Evolutionary conservation across 1,140 invertebrate species (phyloP).

Genomic region (Ooceraea biroi): DNA sequence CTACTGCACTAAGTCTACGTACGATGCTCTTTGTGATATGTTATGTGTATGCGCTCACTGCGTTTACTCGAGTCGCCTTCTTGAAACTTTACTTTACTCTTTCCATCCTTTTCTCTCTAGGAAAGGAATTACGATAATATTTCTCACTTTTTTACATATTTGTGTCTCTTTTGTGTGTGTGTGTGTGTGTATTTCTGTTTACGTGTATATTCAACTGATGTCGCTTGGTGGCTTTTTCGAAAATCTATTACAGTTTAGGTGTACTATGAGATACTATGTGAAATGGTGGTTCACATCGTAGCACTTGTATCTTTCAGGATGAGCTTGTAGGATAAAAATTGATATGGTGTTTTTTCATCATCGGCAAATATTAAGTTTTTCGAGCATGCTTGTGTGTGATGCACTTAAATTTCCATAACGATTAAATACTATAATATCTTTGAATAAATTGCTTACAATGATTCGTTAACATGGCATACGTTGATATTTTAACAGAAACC

Average conservation of each 20-base stretch:
- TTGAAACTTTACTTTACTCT: neutral
- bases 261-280: neutral
- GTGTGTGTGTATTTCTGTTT: slow-evolving; percentile 5
- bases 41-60: slow-evolving; percentile 6
- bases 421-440: neutral
- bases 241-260: neutral
- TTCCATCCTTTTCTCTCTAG: neutral
- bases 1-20: slow-evolving; percentile 38
- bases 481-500: slow-evolving; percentile 39
- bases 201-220: slow-evolving; percentile 39
- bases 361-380: slow-evolving; percentile 11
- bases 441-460: slow-evolving; percentile 14
- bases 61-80: neutral
- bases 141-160: slow-evolving; percentile 22
- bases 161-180: slow-evolving; percentile 9
- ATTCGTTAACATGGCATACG: slow-evolving; percentile 45
- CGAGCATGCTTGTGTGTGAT: neutral
- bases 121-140: slow-evolving; percentile 42
- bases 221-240: slow-evolving; percentile 1
- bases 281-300: neutral
- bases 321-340: slow-evolving; percentile 5
- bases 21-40: slow-evolving; percentile 50
- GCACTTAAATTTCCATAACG: neutral
- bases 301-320: neutral
- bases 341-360: slow-evolving; percentile 22